These are phyloP conservation scores for Saturnia japonica DNA, from an alignment of 2,888 invertebrate species.

Conservation along the genomic window DNA sequence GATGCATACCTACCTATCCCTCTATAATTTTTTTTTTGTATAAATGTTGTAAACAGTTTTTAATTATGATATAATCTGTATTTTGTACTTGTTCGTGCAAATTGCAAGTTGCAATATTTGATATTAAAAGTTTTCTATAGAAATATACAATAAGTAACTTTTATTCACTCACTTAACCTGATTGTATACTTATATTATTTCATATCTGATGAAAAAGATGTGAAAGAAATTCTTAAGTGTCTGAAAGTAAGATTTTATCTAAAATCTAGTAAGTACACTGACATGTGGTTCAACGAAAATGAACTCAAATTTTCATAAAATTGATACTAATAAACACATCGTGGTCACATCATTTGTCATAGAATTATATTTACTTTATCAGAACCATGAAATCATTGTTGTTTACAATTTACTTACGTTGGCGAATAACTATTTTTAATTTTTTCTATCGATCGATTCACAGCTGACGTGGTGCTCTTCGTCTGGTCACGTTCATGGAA, in stretches of 20 bases:
- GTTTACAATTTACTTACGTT: constrained; percentile 48
- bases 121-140: too few species aligned
- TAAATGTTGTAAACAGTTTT: background rate
- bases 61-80: too few species aligned
- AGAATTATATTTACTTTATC: constrained; percentile 42
- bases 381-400: constrained; percentile 38
- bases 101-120: too few species aligned
- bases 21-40: background rate
- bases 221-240: background rate
- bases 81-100: too few species aligned
- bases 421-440: constrained; percentile 54
- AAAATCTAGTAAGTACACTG: background rate
- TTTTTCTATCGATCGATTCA: constrained; percentile 48
- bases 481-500: constrained; percentile 50
- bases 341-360: background rate
- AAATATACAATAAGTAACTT: too few species aligned
- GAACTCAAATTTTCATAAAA: background rate
- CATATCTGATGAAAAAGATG: background rate
- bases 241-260: background rate
- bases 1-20: background rate
- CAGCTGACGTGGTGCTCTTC: constrained; percentile 43
- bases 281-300: background rate
- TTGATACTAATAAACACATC: background rate
- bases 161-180: background rate
- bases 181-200: background rate